A percentile compares a stretch with the other conserved stretches of the same genome.
phyloP scores from a whole-genome alignment of 2,888 invertebrate species.

The Mythimna albipuncta region DNA sequence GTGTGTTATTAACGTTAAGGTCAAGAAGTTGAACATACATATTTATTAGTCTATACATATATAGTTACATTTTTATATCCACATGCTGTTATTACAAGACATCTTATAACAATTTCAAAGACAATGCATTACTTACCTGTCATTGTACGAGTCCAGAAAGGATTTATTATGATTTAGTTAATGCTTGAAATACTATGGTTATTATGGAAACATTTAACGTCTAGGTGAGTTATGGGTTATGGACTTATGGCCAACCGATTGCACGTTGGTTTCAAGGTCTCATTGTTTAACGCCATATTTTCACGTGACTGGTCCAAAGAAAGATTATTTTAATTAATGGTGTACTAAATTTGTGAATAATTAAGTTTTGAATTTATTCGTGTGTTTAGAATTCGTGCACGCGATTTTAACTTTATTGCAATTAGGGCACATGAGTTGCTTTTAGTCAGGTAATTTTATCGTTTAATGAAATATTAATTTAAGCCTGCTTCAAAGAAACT shows the following conservation, averaged over 20 bases:
- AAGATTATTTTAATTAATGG: slow-evolving; percentile 40
- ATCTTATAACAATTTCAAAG: slow-evolving; percentile 49
- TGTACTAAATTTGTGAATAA: slow-evolving; percentile 32
- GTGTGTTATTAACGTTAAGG: slow-evolving; percentile 21
- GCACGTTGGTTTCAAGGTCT: slow-evolving; percentile 62
- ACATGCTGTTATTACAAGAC: slow-evolving; percentile 54
- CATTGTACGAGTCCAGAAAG: slow-evolving; percentile 35
- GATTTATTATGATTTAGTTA: slow-evolving; percentile 51
- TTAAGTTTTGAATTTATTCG: slow-evolving; percentile 28
- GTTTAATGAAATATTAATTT: slow-evolving; percentile 16
- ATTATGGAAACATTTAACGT: slow-evolving; percentile 63
- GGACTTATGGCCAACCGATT: slow-evolving; percentile 57
- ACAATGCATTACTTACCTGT: slow-evolving; percentile 59
- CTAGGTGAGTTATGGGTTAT: slow-evolving; percentile 54
- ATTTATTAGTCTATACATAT: slow-evolving; percentile 27
- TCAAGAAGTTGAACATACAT: slow-evolving; percentile 43
- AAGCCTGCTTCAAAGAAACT: slow-evolving; percentile 16
- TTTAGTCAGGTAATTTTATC: slow-evolving; percentile 43
- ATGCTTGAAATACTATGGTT: slow-evolving; percentile 52
- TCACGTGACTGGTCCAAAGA: slow-evolving; percentile 57
- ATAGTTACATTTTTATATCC: slow-evolving; percentile 35
- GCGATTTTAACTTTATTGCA: slow-evolving; percentile 37
- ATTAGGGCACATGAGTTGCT: slow-evolving; percentile 38
- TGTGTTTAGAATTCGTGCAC: slow-evolving; percentile 41
- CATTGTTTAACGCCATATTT: slow-evolving; percentile 54